Conservation (phyloP, 2,888 invertebrate species). For the Rhingia campestris region DNA sequence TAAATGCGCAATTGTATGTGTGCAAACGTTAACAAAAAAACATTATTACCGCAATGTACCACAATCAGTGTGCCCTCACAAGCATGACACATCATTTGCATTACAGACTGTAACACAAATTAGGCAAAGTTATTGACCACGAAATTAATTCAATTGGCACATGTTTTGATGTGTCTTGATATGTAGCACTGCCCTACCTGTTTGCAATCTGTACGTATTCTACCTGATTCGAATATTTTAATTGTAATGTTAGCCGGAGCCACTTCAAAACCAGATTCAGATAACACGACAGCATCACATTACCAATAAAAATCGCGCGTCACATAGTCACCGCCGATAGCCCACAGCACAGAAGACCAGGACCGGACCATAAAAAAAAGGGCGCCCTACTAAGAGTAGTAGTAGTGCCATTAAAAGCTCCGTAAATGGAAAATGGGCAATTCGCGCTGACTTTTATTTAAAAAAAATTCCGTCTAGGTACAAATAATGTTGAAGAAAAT, state of each 20-base stretch:
- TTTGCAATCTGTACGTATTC: conserved; percentile 48
- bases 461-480: too few relatives aligned
- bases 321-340: too few relatives aligned
- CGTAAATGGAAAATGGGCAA: too few relatives aligned
- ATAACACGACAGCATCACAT: conserved; percentile 55
- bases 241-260: conserved; percentile 30
- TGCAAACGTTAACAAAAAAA: neutral
- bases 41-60: conserved; percentile 19
- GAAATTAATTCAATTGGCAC: conserved; percentile 66
- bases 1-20: neutral
- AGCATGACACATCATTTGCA: conserved; percentile 20
- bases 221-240: conserved; percentile 66
- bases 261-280: conserved; percentile 37
- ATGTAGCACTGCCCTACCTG: conserved; percentile 51
- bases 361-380: too few relatives aligned
- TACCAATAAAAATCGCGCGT: conserved; percentile 4
- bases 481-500: too few relatives aligned
- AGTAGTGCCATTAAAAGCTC: too few relatives aligned
- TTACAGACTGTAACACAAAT: conserved; percentile 43
- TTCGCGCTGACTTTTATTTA: too few relatives aligned
- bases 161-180: conserved; percentile 44
- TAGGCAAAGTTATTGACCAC: conserved; percentile 61
- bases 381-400: too few relatives aligned
- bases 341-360: too few relatives aligned
- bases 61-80: neutral